phyloP scores from a whole-genome alignment of 2,113 vertebrate genomes.

The Colius striatus region DNA sequence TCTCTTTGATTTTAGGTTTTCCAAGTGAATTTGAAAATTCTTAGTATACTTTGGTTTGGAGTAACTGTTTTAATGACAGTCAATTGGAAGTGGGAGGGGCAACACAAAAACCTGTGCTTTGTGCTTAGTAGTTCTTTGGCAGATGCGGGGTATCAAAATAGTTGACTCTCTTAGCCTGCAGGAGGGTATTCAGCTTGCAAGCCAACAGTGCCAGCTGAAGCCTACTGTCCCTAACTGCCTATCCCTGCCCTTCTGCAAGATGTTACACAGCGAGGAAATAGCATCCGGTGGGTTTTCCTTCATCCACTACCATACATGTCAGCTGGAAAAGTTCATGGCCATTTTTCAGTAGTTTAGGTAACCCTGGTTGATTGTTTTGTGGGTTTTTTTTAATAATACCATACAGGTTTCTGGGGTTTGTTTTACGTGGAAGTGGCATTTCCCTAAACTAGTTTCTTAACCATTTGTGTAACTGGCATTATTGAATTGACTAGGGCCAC shows the following conservation, averaged over 20 bases:
- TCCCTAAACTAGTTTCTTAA: not conserved
- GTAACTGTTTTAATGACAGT: not conserved
- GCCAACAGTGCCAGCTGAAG: not conserved
- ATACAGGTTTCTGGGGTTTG: not conserved
- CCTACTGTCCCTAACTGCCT: not conserved
- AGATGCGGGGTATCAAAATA: not conserved
- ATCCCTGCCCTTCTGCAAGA: slow-evolving; percentile 6
- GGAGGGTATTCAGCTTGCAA: not conserved
- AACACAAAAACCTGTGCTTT: not conserved
- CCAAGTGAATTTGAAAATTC: not conserved
- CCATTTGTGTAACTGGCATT: not conserved
- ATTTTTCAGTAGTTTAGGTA: not conserved
- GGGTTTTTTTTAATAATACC: not conserved
- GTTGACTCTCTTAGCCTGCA: not conserved
- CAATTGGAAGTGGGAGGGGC: not conserved
- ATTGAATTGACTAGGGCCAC: not conserved
- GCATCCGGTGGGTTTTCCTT: slow-evolving; percentile 2
- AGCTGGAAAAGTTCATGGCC: not conserved
- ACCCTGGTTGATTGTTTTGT: not conserved
- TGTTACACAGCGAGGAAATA: not conserved
- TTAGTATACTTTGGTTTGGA: not conserved
- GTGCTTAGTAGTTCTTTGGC: not conserved
- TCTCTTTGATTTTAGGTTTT: not conserved
- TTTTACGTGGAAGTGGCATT: not conserved
- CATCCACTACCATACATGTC: not conserved